These are phyloP conservation scores for Phaethon lepturus DNA, from an alignment of 2,113 vertebrate species.

Conservation along the genomic window DNA sequence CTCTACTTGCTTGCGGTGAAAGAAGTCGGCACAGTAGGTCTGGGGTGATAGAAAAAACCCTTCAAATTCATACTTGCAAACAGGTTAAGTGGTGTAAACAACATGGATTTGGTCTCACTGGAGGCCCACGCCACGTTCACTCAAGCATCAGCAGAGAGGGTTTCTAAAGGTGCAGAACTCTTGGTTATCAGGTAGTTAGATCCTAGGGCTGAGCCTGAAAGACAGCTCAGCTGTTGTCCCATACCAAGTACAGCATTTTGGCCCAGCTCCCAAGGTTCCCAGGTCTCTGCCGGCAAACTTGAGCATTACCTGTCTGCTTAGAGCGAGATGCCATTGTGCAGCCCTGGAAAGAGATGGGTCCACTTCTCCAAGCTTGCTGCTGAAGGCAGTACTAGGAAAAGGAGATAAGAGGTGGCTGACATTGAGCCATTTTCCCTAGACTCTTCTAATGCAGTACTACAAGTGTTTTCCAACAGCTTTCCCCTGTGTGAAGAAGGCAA, in stretches of 20 bases:
- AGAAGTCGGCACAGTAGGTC: not conserved
- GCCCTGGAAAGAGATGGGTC: not conserved
- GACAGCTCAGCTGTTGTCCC: not conserved
- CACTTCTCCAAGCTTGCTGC: not conserved
- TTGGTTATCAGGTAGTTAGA: accelerated
- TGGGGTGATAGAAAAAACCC: accelerated
- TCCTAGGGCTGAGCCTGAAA: not conserved
- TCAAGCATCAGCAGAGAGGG: not conserved
- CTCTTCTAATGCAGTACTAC: no score
- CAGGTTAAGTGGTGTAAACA: not conserved
- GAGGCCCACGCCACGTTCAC: accelerated
- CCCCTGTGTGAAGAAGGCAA: not conserved
- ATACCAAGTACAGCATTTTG: accelerated
- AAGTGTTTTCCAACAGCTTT: not conserved
- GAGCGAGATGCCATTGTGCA: accelerated
- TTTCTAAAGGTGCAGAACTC: accelerated
- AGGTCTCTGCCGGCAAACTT: no score
- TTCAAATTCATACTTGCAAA: not conserved
- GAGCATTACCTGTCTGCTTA: accelerated
- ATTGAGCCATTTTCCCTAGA: not conserved
- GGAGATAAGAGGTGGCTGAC: not conserved
- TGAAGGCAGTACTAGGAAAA: not conserved
- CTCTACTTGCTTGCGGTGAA: not conserved
- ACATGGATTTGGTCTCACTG: accelerated
- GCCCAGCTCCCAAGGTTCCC: not conserved